Conservation (phyloP, 2,888 invertebrate genomes). For the Metalampra italica region DNA sequence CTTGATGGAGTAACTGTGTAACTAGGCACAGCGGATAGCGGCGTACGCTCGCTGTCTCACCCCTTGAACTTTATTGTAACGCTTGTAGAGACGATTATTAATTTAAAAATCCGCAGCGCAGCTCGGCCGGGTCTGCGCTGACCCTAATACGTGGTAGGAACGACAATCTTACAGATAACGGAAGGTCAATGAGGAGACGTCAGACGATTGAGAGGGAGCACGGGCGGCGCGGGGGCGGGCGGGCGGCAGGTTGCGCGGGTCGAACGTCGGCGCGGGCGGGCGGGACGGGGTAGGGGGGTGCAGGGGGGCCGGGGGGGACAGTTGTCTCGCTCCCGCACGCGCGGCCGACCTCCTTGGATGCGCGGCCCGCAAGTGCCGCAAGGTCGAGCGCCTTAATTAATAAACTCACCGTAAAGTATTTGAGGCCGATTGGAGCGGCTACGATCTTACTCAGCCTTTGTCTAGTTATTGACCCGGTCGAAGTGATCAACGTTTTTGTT, state of each 20-base stretch:
- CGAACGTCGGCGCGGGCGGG: constrained; percentile 21
- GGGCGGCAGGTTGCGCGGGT: constrained; percentile 40
- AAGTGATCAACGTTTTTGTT: constrained; percentile 49
- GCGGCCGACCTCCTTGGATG: constrained; percentile 74
- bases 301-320: constrained; percentile 25
- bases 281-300: constrained; percentile 22
- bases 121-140: no score
- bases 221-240: constrained; percentile 55
- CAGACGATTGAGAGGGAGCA: constrained; percentile 57
- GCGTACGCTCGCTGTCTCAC: no score
- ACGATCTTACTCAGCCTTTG: constrained; percentile 73
- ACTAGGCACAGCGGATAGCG: no score
- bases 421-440: constrained; percentile 74
- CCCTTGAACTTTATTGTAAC: no score
- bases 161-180: constrained; percentile 68
- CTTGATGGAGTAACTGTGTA: no score
- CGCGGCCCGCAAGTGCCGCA: constrained; percentile 75
- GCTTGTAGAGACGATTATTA: no score
- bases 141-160: no score
- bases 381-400: constrained; percentile 78
- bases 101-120: no score
- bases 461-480: constrained; percentile 73
- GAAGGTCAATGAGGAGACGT: constrained; percentile 74
- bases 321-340: constrained; percentile 49
- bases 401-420: constrained; percentile 78